phyloP scores from a whole-genome alignment of 2,113 vertebrate genomes.

The Caretta caretta region DNA sequence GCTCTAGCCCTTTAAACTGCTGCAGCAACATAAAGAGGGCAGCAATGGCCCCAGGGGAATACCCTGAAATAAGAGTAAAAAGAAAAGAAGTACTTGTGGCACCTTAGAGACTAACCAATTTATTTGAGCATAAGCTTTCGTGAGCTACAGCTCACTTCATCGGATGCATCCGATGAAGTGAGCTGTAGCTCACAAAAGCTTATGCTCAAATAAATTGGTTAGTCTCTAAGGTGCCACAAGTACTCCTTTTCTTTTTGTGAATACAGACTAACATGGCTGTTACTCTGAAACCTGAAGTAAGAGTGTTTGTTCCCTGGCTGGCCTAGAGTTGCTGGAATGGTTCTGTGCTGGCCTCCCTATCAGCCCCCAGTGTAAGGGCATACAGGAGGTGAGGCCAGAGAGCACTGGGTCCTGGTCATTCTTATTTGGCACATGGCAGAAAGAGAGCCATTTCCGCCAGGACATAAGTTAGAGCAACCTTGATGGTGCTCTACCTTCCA shows the following conservation, averaged over 20 bases:
- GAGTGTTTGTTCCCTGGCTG: not conserved
- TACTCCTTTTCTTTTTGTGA: too few relatives aligned
- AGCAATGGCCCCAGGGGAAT: not conserved
- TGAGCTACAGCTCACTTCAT: too few relatives aligned
- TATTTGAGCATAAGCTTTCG: too few relatives aligned
- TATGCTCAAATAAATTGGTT: too few relatives aligned
- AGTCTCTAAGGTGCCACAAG: too few relatives aligned
- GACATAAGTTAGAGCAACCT: not conserved
- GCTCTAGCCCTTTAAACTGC: not conserved
- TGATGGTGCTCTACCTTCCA: not conserved
- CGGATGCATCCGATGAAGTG: too few relatives aligned
- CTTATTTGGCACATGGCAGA: not conserved
- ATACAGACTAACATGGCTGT: too few relatives aligned
- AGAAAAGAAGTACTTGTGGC: too few relatives aligned
- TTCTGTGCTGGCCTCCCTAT: not conserved
- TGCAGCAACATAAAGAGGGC: too few relatives aligned
- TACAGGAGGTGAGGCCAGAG: not conserved
- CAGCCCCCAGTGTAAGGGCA: not conserved
- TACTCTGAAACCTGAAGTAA: not conserved
- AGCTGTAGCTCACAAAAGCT: too few relatives aligned
- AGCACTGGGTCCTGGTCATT: not conserved
- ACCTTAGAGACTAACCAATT: too few relatives aligned
- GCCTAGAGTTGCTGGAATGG: not conserved
- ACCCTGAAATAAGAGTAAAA: not conserved
- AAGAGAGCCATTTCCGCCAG: not conserved